These are phyloP conservation scores for Progne subis DNA, from an alignment of 2,113 vertebrate species.

Conservation along the genomic window DNA sequence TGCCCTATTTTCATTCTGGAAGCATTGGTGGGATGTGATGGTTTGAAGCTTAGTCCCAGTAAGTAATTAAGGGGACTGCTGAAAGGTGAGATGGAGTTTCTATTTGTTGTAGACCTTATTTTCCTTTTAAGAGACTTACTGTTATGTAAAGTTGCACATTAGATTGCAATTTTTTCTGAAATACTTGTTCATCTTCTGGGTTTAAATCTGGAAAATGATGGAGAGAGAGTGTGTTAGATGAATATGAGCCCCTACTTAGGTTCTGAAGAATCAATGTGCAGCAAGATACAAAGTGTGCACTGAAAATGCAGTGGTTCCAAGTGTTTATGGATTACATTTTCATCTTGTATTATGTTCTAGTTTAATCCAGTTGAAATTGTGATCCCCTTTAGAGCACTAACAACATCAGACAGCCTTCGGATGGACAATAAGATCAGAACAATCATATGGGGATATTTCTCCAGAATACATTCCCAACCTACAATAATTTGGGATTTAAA, in stretches of 20 bases:
- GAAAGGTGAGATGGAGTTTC: background rate
- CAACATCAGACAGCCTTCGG: background rate
- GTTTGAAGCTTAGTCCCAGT: background rate
- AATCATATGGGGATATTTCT: background rate
- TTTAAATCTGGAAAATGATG: background rate
- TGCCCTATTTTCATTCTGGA: background rate
- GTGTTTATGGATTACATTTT: background rate
- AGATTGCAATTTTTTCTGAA: background rate
- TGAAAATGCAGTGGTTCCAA: background rate
- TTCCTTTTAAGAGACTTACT: background rate
- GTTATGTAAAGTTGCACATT: background rate
- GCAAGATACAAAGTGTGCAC: background rate
- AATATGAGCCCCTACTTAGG: background rate
- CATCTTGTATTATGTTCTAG: background rate
- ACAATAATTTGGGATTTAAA: background rate
- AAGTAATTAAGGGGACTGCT: background rate
- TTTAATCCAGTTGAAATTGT: background rate
- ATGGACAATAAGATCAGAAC: background rate
- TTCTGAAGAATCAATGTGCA: background rate
- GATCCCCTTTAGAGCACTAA: background rate
- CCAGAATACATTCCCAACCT: background rate
- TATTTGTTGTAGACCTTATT: background rate
- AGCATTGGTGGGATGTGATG: background rate
- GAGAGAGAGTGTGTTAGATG: background rate
- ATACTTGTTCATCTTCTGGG: background rate